phyloP scores from a whole-genome alignment of 2,113 vertebrate species.

The Hipposideros armiger region DNA sequence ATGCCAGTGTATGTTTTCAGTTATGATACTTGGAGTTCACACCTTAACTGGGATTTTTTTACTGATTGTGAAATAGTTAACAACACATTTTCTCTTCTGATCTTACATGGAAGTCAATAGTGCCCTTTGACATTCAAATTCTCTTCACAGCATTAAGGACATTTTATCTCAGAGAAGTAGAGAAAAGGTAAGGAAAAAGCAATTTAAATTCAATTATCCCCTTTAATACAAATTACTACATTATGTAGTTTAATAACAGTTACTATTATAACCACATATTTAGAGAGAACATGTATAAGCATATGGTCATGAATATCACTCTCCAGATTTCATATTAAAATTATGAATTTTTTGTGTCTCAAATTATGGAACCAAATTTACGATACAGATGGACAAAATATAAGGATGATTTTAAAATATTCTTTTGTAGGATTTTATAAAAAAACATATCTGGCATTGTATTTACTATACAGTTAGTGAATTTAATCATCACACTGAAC shows the following conservation, averaged over 20 bases:
- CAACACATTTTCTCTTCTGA: slow-evolving; percentile 69
- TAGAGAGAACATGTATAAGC: neutral
- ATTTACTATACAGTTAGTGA: slow-evolving; percentile 48
- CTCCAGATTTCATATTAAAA: slow-evolving; percentile 65
- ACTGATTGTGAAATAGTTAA: slow-evolving; percentile 65
- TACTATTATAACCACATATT: slow-evolving; percentile 49
- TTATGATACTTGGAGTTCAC: slow-evolving; percentile 44
- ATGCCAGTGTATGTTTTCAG: slow-evolving; percentile 56
- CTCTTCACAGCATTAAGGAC: slow-evolving; percentile 31
- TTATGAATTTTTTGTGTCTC: slow-evolving; percentile 44
- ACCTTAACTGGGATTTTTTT: slow-evolving; percentile 46
- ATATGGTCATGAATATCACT: slow-evolving; percentile 65
- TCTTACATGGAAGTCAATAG: slow-evolving; percentile 74
- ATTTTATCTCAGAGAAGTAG: neutral
- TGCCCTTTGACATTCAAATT: slow-evolving; percentile 64
- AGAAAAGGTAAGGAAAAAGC: neutral
- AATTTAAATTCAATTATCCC: slow-evolving; percentile 44
- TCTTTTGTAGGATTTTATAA: neutral
- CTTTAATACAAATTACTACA: slow-evolving; percentile 34
- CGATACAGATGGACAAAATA: slow-evolving; percentile 64
- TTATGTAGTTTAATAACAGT: slow-evolving; percentile 37
- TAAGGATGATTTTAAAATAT: slow-evolving; percentile 55
- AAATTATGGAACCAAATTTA: slow-evolving; percentile 63
- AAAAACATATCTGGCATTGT: neutral
- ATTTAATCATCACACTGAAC: slow-evolving; percentile 38